phyloP scores from a whole-genome alignment of 2,113 vertebrate species.

The Rafetus swinhoei region DNA sequence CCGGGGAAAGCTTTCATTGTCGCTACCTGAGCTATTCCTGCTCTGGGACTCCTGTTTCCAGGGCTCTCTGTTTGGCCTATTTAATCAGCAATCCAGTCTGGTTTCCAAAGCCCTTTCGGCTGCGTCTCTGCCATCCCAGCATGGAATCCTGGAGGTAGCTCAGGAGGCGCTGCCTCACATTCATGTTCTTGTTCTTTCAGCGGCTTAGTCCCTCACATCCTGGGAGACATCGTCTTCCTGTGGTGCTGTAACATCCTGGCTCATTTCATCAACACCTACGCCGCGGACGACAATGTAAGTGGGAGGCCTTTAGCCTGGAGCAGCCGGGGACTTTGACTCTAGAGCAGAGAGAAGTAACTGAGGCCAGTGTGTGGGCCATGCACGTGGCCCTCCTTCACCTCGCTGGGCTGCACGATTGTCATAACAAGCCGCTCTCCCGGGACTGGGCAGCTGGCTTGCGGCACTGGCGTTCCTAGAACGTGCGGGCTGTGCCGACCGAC shows the following conservation, averaged over 20 bases:
- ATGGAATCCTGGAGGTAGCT: neutral
- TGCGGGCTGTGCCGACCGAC: too few species aligned
- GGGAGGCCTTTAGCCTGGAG: slow-evolving; percentile 47
- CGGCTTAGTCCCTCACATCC: slow-evolving; percentile 86
- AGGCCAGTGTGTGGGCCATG: too few species aligned
- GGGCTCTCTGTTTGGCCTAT: neutral
- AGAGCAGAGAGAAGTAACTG: too few species aligned
- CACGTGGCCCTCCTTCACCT: too few species aligned
- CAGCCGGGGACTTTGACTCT: slow-evolving; percentile 12
- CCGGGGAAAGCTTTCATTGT: neutral
- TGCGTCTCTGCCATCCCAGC: neutral
- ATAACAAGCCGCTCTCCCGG: too few species aligned
- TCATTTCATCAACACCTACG: slow-evolving; percentile 92
- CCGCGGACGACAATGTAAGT: slow-evolving; percentile 91
- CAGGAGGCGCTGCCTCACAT: slow-evolving; percentile 12
- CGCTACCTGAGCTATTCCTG: neutral
- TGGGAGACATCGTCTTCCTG: slow-evolving; percentile 91
- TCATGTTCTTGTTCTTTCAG: slow-evolving; percentile 76
- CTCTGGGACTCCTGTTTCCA: neutral
- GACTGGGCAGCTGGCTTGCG: too few species aligned
- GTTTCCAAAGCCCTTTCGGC: neutral
- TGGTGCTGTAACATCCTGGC: slow-evolving; percentile 93
- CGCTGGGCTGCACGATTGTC: too few species aligned
- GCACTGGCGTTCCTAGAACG: too few species aligned
- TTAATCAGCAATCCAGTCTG: neutral